Conservation (phyloP, 2,797 vertebrate species). For the Eulemur albifrons region DNA sequence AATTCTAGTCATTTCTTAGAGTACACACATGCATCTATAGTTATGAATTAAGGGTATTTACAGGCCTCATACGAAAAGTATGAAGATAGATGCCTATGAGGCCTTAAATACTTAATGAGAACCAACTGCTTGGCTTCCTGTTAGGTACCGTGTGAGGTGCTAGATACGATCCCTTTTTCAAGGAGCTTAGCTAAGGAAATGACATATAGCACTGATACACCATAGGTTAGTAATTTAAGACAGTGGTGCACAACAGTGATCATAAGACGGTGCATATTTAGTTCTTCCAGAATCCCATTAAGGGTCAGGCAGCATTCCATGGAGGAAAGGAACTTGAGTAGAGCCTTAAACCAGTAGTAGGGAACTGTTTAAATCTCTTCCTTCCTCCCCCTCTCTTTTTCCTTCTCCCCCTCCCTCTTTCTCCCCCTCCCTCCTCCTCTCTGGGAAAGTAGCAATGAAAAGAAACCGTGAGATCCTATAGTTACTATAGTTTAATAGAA, state of each 20-base stretch:
- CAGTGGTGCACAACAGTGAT: not conserved
- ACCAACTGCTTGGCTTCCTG: not conserved
- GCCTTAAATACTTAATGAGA: not conserved
- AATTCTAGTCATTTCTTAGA: not conserved
- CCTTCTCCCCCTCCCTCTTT: fast-evolving
- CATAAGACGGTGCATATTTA: not conserved
- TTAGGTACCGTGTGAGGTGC: not conserved
- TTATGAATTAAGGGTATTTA: not conserved
- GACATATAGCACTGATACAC: not conserved
- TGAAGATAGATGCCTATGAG: not conserved
- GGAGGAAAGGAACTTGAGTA: not conserved
- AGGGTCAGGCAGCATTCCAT: not conserved
- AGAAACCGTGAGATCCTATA: not conserved
- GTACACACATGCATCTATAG: not conserved
- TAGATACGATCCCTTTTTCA: not conserved
- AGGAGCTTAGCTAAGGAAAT: not conserved
- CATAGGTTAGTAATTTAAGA: not conserved
- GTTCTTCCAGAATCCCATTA: not conserved
- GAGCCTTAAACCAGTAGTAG: not conserved
- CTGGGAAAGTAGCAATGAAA: not conserved
- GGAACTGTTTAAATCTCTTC: not conserved
- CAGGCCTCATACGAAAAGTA: not conserved
- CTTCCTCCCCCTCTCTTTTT: not conserved
- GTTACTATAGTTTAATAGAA: not conserved
- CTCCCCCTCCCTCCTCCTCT: fast-evolving